Evolutionary conservation across 53 echinoderm and acorn worm species (phyloP).

Genomic region (Zoroaster sp.): DNA sequence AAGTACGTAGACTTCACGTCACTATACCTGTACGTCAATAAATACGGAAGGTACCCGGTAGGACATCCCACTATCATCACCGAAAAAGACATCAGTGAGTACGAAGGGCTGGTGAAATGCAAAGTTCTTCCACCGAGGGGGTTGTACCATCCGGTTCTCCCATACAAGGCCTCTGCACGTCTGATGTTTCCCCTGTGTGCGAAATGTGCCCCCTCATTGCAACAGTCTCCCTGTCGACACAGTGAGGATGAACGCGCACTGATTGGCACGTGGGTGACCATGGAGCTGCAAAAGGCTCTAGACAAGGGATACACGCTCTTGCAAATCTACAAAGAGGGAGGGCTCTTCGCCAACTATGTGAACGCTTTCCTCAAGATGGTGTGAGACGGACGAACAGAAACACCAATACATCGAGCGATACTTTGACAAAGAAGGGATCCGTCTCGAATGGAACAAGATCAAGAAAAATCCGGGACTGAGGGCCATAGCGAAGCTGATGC

Average conservation of each 20-base stretch:
- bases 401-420: conserved; percentile 43
- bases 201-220: conserved; percentile 2
- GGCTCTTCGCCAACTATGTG: conserved; percentile 69
- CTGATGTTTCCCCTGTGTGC: conserved; percentile 75
- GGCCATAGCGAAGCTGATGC: conserved; percentile 56
- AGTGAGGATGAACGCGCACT: conserved; percentile 51
- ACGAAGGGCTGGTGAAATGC: too few relatives aligned
- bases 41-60: conserved; percentile 57
- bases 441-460: conserved; percentile 16
- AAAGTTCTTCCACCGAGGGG: conserved; percentile 67
- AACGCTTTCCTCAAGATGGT: conserved; percentile 67
- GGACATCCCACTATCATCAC: conserved; percentile 54
- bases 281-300: conserved; percentile 70
- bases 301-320: conserved; percentile 52
- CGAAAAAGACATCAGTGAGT: conserved; percentile 12
- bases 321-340: conserved; percentile 42
- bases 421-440: conserved; percentile 49
- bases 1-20: conserved; percentile 67
- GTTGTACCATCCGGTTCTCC: conserved; percentile 67
- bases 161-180: conserved; percentile 45
- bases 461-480: conserved; percentile 46
- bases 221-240: conserved; percentile 9
- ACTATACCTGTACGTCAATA: conserved; percentile 68
- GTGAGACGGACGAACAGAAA: conserved; percentile 23
- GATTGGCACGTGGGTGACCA: conserved; percentile 62